Evolutionary conservation across 2,797 vertebrate species (phyloP).

Genomic region (Linurgus olivaceus): DNA sequence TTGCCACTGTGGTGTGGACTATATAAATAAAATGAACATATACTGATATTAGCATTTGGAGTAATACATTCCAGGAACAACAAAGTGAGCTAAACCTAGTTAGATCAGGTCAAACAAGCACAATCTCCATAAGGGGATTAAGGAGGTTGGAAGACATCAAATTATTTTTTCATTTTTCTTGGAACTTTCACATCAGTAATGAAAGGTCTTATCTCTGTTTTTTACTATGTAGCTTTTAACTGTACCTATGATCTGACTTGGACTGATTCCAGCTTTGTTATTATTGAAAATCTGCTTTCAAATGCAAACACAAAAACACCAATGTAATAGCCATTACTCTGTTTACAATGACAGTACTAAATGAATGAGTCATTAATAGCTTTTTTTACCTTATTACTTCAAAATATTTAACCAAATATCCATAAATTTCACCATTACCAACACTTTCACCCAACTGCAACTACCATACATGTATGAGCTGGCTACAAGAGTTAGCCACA

Average conservation of each 20-base stretch:
- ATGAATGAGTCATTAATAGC: not conserved
- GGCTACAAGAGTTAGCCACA: not conserved
- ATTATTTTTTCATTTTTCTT: conserved; percentile 48
- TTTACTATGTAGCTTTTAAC: conserved; percentile 28
- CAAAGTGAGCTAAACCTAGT: conserved; percentile 36
- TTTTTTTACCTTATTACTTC: not conserved
- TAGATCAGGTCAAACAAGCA: conserved; percentile 46
- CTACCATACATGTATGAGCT: not conserved
- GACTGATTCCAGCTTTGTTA: conserved; percentile 27
- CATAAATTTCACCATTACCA: not conserved
- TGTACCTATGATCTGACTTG: not conserved
- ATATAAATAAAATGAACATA: not conserved
- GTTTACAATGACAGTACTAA: not conserved
- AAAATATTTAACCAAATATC: not conserved
- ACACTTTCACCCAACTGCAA: not conserved
- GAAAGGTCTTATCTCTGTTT: conserved; percentile 42
- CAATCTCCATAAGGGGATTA: conserved; percentile 25
- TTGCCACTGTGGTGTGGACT: not conserved
- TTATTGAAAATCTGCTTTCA: conserved; percentile 39
- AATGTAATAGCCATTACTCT: not conserved
- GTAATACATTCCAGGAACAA: conserved; percentile 20
- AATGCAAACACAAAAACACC: not conserved
- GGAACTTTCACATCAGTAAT: conserved; percentile 17
- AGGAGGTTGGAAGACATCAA: conserved; percentile 6
- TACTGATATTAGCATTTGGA: not conserved